Conservation (phyloP, 2,113 vertebrate genomes). For the Mustelus asterias region DNA sequence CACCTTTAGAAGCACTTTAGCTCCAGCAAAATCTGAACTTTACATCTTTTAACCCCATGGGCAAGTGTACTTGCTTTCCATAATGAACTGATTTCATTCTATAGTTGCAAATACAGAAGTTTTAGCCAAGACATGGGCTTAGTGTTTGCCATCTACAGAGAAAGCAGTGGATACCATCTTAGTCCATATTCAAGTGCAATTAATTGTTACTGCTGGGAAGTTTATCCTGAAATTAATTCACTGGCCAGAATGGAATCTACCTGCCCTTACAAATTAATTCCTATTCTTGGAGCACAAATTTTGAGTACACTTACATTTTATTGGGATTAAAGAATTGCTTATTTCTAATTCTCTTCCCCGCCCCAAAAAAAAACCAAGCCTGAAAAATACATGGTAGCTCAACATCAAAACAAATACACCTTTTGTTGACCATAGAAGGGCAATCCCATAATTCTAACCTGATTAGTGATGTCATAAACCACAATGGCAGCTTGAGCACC, state of each 20-base stretch:
- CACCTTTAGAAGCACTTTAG: neutral
- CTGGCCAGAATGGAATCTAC: neutral
- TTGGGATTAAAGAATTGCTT: too few species aligned
- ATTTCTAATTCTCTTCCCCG: too few species aligned
- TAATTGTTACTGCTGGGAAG: neutral
- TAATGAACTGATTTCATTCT: neutral
- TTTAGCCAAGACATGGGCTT: too few species aligned
- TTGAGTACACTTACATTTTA: too few species aligned
- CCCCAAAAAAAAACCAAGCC: too few species aligned
- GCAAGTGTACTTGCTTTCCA: neutral
- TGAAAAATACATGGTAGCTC: neutral
- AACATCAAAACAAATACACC: neutral
- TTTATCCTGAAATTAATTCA: neutral
- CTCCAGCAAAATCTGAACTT: neutral
- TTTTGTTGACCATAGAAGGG: too few species aligned
- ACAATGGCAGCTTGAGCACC: slow-evolving; percentile 68
- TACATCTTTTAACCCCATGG: neutral
- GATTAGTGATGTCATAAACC: slow-evolving; percentile 71
- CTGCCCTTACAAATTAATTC: neutral
- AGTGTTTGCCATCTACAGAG: too few species aligned
- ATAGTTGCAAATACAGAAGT: too few species aligned
- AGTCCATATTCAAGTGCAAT: too few species aligned
- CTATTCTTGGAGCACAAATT: too few species aligned
- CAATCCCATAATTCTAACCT: slow-evolving; percentile 48
- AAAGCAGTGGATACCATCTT: too few species aligned